A percentile compares a stretch with the other conserved stretches of the same genome.
These are phyloP conservation scores for Heteropelma amictum DNA, from an alignment of 2,888 invertebrate genomes.

Conservation along the genomic window DNA sequence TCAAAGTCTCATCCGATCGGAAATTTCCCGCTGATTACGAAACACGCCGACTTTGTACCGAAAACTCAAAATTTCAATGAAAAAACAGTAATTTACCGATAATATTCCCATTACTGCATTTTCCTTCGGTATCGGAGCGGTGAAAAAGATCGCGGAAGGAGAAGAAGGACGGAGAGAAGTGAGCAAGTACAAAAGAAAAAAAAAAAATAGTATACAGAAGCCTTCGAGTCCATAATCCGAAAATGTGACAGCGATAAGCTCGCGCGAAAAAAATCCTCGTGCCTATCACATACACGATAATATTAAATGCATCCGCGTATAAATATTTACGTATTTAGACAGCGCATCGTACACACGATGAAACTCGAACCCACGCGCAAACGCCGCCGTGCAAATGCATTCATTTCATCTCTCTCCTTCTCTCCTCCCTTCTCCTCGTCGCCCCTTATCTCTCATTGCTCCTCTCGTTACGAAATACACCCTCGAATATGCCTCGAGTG, in stretches of 20 bases:
- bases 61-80: too few species aligned
- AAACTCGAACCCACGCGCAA: too few species aligned
- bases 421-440: neutral
- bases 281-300: neutral
- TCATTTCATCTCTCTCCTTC: neutral
- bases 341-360: too few species aligned
- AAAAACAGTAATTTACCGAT: too few species aligned
- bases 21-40: too few species aligned
- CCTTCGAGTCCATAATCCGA: slow-evolving; percentile 41
- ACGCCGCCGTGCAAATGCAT: too few species aligned
- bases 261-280: slow-evolving; percentile 19
- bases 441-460: neutral
- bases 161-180: neutral
- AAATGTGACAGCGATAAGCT: slow-evolving; percentile 46
- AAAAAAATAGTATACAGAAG: slow-evolving; percentile 5
- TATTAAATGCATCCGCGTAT: too few species aligned
- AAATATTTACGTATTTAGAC: too few species aligned
- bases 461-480: slow-evolving; percentile 4
- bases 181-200: neutral
- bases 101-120: too few species aligned
- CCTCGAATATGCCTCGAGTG: too few species aligned
- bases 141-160: neutral
- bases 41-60: too few species aligned
- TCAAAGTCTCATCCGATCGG: too few species aligned
- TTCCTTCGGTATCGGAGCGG: neutral